Conservation (phyloP, 2,888 invertebrate species). For the Folsomia candida region DNA sequence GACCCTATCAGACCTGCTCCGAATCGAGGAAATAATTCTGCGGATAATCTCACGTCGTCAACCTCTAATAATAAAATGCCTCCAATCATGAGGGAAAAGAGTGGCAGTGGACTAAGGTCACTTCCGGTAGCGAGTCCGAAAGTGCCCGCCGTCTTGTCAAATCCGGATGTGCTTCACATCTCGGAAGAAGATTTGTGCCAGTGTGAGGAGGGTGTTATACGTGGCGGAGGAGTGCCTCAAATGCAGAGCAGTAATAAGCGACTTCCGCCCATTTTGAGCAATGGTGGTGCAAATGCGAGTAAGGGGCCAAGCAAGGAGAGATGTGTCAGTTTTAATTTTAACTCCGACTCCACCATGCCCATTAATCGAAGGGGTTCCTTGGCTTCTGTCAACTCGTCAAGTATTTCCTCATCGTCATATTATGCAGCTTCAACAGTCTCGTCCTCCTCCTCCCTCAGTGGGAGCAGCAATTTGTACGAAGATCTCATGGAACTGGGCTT, state of each 20-base stretch:
- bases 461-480: conserved; percentile 16
- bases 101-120: neutral
- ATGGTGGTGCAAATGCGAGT: neutral
- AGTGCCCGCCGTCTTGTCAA: neutral
- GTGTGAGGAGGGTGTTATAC: neutral
- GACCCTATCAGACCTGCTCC: conserved; percentile 25
- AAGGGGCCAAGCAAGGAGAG: neutral
- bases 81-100: neutral
- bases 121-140: neutral
- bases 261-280: neutral
- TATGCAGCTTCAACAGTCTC: neutral
- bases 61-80: no score
- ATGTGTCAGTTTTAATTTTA: conserved; percentile 1
- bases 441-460: neutral
- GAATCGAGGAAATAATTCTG: neutral
- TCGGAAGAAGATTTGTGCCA: neutral
- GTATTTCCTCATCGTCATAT: neutral
- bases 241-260: neutral
- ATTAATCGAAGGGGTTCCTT: neutral
- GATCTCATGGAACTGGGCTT: conserved; percentile 30
- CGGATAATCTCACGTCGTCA: neutral
- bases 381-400: conserved; percentile 7
- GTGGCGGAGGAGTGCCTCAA: neutral
- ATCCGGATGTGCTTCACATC: neutral
- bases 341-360: neutral